Base-by-base conservation (phyloP, 1,140 invertebrate species). In the Araneus ventricosus region DNA sequence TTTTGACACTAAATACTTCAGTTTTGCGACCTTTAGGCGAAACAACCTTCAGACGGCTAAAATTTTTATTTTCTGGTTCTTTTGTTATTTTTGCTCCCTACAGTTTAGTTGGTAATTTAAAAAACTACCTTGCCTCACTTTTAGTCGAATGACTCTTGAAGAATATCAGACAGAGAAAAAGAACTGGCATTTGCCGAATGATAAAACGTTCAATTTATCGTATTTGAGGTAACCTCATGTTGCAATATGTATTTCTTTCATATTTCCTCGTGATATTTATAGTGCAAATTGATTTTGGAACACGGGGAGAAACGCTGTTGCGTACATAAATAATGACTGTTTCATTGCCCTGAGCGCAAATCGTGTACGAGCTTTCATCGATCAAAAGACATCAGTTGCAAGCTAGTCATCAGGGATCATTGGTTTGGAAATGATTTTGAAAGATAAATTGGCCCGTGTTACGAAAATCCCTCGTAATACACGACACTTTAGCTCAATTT, bases 401-500 rank as follows among this genome's bases (percentile, higher is more conserved):
- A 52, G 79, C 75, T 52, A 61, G 67, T 34, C 75, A 59, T 75
- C 88, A 52, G 88, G 45, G 52, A 82, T 90, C 75, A 61, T 61
- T 27, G 41, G 88, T 82, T 90, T 59, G 30, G 52, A 57, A 57
- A 90, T 41, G 88, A 82, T 61, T 90, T 90, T 82, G 45, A 90
- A 90, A 80, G 88, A 90, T 90, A 90, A 90, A 90, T 90, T 90
- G 88, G 75, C 34, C 39, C 10, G 8, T 80, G 88, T 90, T 82
- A 90, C 75, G 34, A 90, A 75, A 90, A 90, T 30, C 27, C 52
- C 75, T 75, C 88, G 79, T 80, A 90, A 90, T 90, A 90, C 88
- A 90, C n/a, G 88, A 82, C 75, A 75, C 88, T 82, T 90, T 37
- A 82, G 52, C 34, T 90, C 88, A 90, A 90, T 90, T 90, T 90